These are phyloP conservation scores for Clinocottus analis DNA, from an alignment of 2,113 vertebrate species.

Conservation along the genomic window DNA sequence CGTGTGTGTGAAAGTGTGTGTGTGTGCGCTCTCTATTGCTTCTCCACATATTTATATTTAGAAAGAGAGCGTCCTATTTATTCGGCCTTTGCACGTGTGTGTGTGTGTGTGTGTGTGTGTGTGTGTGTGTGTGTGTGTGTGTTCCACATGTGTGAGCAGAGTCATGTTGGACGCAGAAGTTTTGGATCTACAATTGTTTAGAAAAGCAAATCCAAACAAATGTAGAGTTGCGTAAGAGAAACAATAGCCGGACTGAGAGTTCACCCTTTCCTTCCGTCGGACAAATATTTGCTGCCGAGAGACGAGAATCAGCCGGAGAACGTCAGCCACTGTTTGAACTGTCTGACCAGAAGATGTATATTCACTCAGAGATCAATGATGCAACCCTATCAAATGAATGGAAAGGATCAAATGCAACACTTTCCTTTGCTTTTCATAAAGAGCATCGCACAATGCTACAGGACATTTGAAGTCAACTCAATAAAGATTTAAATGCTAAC, in stretches of 20 bases:
- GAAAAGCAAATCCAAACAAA: slow-evolving; percentile 55
- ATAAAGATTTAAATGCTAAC: background rate
- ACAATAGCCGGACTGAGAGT: slow-evolving; percentile 59
- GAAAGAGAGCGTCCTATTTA: background rate
- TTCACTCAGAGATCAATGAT: background rate
- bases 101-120: slow-evolving; percentile 18
- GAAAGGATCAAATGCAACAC: background rate
- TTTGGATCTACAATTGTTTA: slow-evolving; percentile 43
- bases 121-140: slow-evolving; percentile 7
- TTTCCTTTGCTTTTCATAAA: too few relatives aligned
- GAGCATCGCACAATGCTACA: too few relatives aligned
- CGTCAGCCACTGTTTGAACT: slow-evolving; percentile 12
- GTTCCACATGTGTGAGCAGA: slow-evolving; percentile 8
- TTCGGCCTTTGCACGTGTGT: background rate
- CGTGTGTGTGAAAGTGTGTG: background rate
- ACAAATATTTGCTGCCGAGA: slow-evolving; percentile 64
- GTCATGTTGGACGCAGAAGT: background rate
- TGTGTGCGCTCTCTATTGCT: background rate
- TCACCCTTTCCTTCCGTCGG: slow-evolving; percentile 42
- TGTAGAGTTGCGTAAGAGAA: slow-evolving; percentile 37
- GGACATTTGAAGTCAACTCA: background rate
- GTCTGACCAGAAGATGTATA: slow-evolving; percentile 15
- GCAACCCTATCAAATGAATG: background rate
- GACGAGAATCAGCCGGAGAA: slow-evolving; percentile 53
- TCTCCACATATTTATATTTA: background rate